Percentiles rank a stretch among this genome's conserved stretches.
Conservation (phyloP, 1,140 invertebrate genomes). For the Acromyrmex charruanus region DNA sequence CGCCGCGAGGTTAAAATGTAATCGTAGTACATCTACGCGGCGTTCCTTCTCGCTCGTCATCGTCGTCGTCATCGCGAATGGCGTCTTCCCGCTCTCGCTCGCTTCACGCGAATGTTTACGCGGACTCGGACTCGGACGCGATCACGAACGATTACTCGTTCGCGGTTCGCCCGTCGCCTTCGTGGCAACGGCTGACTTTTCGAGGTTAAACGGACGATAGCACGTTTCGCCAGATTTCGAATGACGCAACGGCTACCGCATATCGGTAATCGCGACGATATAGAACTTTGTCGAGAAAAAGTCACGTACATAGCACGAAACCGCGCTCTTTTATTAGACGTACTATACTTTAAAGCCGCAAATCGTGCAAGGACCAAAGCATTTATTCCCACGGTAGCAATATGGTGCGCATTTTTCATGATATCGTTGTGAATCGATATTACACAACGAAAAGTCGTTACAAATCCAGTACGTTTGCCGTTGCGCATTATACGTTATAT, state of each 20-base stretch:
- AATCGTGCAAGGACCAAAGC: not conserved
- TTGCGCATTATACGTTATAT: constrained; percentile 13
- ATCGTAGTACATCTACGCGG: not conserved
- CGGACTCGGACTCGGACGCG: not conserved
- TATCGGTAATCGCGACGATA: not conserved
- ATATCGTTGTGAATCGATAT: constrained; percentile 47
- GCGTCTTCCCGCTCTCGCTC: not conserved
- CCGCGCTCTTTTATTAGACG: not conserved
- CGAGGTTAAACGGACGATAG: constrained; percentile 53
- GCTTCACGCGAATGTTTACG: constrained; percentile 34
- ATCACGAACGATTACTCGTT: not conserved
- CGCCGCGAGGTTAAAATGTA: constrained; percentile 65
- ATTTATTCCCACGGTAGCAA: not conserved
- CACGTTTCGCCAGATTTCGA: not conserved
- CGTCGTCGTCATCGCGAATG: constrained; percentile 15
- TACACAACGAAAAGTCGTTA: constrained; percentile 26
- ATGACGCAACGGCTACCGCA: too few relatives aligned
- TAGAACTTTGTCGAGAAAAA: not conserved
- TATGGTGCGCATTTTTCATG: constrained; percentile 21
- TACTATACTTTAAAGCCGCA: not conserved
- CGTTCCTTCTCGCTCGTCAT: constrained; percentile 18
- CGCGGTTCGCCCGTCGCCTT: constrained; percentile 9
- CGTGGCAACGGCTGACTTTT: constrained; percentile 37
- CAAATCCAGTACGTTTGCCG: not conserved
- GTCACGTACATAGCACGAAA: not conserved